Evolutionary conservation across 1,140 invertebrate genomes (phyloP), one percentile per base, ranked within the genome.

Genomic region (Drosophila busckii): DNA sequence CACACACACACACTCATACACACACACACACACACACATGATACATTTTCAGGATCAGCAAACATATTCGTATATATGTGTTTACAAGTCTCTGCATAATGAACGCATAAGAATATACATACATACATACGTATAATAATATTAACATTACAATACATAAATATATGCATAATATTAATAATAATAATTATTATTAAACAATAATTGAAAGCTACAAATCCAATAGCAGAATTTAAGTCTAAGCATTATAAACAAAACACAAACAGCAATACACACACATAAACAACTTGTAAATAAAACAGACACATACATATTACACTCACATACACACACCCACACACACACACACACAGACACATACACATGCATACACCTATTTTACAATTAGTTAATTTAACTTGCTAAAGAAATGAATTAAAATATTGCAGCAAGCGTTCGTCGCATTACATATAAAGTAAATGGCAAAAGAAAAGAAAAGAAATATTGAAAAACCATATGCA

Each of bases 381-480:
- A 80, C 73, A 62, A 68, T 80, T 78, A 80, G 68, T 68, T 78
- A 71, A 78, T 73, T 68, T 68, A 68, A 80, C 73, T 53, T 48
- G 37, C 55, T 56, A 63, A 38, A 22, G n/a, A 22, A 7, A 13
- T 52, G 42, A 53, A 31, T 40, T 54, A 41, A 61, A 55, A 49
- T 76, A 76, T 76, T 50, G 29, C 56, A 71, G 49, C 63, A 60
- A 67, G 60, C 59, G 69, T 41, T 45, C 60, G 53, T 70, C 68
- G 75, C 55, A 76, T 76, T 42, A 65, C 60, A 73, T 48, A 53
- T 54, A 69, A 55, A 66, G 38, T 53, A 64, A 76, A 76, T 60
- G 63, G 63, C 59, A 67, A 64, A 56, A 17, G 40, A 46, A 40
- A 55, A 31, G 69, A 59, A 37, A 46, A 38, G 16, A 56, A 62